Evolutionary conservation across 2,113 vertebrate genomes (phyloP).

Genomic region (Centropus bengalensis): DNA sequence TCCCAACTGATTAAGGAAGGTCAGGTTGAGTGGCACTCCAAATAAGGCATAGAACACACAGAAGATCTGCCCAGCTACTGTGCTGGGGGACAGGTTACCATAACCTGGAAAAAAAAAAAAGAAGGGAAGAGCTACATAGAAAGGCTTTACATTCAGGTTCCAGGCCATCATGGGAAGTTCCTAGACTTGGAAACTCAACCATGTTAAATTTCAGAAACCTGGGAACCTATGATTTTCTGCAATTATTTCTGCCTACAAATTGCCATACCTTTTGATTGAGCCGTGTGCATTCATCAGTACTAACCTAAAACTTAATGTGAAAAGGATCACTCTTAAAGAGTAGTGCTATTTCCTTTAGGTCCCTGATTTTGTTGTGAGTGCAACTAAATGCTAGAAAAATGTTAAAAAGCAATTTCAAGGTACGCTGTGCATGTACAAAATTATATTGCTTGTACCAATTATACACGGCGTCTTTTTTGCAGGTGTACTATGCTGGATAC

Average conservation of each 20-base stretch:
- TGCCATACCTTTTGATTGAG: not conserved
- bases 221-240: not conserved
- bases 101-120: conserved; percentile 79
- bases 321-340: not conserved
- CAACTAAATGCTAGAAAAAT: not conserved
- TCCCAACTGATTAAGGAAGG: conserved; percentile 89
- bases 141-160: not conserved
- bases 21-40: conserved; percentile 90
- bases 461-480: not conserved
- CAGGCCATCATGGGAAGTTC: not conserved
- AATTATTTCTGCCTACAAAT: not conserved
- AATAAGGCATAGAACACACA: conserved; percentile 92
- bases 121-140: not conserved
- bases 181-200: not conserved
- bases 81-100: conserved; percentile 90
- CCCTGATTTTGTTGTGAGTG: not conserved
- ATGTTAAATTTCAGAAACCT: not conserved
- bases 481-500: not conserved
- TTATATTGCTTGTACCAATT: not conserved
- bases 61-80: conserved; percentile 87
- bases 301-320: not conserved
- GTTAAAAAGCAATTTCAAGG: not conserved
- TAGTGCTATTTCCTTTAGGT: not conserved
- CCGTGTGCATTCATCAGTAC: not conserved
- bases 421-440: not conserved